A percentile compares a stretch with the other conserved stretches of the same genome.
These are phyloP conservation scores for Oriolus oriolus DNA, from an alignment of 2,113 vertebrate species.

Conservation along the genomic window DNA sequence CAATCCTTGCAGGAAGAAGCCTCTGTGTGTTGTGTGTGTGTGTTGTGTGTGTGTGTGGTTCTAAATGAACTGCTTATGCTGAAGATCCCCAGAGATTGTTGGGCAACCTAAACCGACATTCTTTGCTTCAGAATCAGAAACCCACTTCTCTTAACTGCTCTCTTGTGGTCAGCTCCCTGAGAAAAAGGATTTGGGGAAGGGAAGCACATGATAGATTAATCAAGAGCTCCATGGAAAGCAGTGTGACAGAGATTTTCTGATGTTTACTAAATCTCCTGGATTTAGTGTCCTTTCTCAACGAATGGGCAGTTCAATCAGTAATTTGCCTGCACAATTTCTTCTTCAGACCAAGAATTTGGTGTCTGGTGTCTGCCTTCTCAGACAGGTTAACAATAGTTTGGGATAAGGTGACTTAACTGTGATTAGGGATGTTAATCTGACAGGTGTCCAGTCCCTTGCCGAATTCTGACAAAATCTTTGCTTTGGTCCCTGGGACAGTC, in stretches of 20 bases:
- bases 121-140: slow-evolving; percentile 18
- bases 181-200: background rate
- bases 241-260: background rate
- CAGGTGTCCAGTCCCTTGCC: background rate
- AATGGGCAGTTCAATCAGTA: background rate
- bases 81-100: background rate
- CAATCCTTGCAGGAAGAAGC: slow-evolving; percentile 4
- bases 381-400: background rate
- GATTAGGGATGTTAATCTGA: background rate
- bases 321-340: background rate
- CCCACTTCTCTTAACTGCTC: background rate
- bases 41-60: background rate
- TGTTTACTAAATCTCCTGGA: slow-evolving; percentile 2
- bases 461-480: background rate
- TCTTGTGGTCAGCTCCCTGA: background rate
- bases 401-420: background rate
- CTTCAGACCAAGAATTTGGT: background rate
- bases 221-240: background rate
- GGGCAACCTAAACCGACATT: background rate
- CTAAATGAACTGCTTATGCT: background rate
- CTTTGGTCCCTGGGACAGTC: background rate
- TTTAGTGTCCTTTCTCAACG: slow-evolving; percentile 10
- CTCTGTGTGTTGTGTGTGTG: background rate
- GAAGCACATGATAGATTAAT: background rate
- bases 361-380: background rate